A percentile compares a stretch with the other conserved stretches of the same genome.
phyloP scores from a whole-genome alignment of 2,888 invertebrate genomes.

The Erebia ligea region DNA sequence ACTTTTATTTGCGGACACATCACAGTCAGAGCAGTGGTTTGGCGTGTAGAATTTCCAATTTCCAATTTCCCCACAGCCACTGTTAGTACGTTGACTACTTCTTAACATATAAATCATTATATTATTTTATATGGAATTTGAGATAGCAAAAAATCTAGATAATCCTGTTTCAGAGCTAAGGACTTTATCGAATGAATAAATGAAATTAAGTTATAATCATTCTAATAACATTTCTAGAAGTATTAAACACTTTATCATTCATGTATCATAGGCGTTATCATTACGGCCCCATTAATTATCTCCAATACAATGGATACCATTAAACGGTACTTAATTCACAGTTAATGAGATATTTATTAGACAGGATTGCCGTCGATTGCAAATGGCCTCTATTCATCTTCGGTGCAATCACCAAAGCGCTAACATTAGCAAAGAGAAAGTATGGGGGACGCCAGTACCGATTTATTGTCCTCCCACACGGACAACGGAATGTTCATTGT shows the following conservation, averaged over 20 bases:
- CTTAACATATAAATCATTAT: neutral
- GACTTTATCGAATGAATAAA: neutral
- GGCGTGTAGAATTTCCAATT: constrained; percentile 8
- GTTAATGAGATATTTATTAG: constrained; percentile 34
- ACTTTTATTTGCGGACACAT: constrained; percentile 13
- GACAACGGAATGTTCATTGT: constrained; percentile 24
- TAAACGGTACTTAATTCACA: constrained; percentile 27
- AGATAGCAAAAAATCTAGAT: neutral
- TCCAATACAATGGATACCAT: constrained; percentile 14
- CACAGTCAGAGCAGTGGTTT: constrained; percentile 2
- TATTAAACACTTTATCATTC: neutral
- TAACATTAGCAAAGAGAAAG: constrained; percentile 50
- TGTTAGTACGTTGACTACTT: neutral
- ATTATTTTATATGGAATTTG: neutral
- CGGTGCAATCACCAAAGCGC: constrained; percentile 52
- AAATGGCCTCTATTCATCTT: constrained; percentile 59
- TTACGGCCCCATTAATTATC: neutral
- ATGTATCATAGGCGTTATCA: neutral
- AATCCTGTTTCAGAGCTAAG: neutral
- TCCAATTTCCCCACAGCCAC: neutral
- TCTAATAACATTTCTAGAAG: neutral
- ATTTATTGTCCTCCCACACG: constrained; percentile 41
- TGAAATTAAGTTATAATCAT: neutral
- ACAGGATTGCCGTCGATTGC: constrained; percentile 34
- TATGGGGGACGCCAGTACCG: constrained; percentile 44